Evolutionary conservation across 1,140 invertebrate species (phyloP).

Genomic region (Pachyrhynchus sulphureomaculatus): DNA sequence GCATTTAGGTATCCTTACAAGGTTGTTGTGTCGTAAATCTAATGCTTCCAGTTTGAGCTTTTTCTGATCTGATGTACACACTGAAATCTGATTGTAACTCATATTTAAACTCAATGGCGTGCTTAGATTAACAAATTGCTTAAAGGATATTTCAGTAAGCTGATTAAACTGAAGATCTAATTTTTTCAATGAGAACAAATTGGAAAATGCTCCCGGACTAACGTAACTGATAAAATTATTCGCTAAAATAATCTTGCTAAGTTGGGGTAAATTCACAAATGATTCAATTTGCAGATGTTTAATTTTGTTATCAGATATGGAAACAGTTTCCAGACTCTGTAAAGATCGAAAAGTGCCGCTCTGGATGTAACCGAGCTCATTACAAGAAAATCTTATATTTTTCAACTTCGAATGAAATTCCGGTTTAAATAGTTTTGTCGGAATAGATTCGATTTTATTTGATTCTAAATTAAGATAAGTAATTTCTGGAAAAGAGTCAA

Average conservation of each 20-base stretch:
- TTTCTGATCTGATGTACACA: constrained; percentile 59
- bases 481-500: constrained; percentile 66
- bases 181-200: constrained; percentile 67
- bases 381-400: constrained; percentile 76
- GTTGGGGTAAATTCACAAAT: constrained; percentile 67
- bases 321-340: constrained; percentile 66
- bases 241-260: constrained; percentile 69
- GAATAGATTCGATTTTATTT: constrained; percentile 68
- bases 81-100: constrained; percentile 66
- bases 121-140: constrained; percentile 67
- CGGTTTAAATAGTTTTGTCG: constrained; percentile 65
- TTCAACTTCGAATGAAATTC: constrained; percentile 71
- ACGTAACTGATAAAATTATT: constrained; percentile 66
- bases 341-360: constrained; percentile 66
- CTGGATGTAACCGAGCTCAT: constrained; percentile 63
- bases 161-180: constrained; percentile 74
- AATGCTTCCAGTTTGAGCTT: constrained; percentile 65
- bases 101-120: constrained; percentile 67
- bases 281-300: constrained; percentile 57
- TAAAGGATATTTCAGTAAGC: constrained; percentile 65
- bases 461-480: constrained; percentile 85
- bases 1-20: constrained; percentile 65
- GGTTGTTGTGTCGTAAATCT: constrained; percentile 69
- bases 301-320: constrained; percentile 72
- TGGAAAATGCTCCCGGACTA: constrained; percentile 63